Percentiles rank a stretch among this genome's conserved stretches.
These are phyloP conservation scores for Apostichopus leukothele DNA, from an alignment of 53 echinoderm and acorn worm species.

Conservation along the genomic window DNA sequence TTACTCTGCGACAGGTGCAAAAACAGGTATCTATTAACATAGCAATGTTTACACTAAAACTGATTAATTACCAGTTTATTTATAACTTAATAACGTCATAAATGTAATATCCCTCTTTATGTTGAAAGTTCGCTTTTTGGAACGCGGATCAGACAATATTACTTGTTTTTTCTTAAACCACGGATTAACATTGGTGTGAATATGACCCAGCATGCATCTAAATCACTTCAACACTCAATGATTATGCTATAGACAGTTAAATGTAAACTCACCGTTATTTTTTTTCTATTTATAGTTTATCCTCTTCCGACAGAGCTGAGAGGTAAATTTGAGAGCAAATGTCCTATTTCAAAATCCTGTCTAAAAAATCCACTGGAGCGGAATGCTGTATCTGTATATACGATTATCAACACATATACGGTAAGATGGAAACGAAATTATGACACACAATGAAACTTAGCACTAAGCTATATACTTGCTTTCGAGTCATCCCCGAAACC, in stretches of 20 bases:
- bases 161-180: too few relatives aligned
- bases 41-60: background rate
- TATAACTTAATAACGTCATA: background rate
- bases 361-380: background rate
- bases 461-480: background rate
- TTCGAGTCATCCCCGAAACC: background rate
- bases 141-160: too few relatives aligned
- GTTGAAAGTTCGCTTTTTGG: too few relatives aligned
- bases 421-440: too few relatives aligned
- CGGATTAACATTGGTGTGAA: too few relatives aligned
- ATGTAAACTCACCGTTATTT: background rate
- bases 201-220: too few relatives aligned
- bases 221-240: too few relatives aligned
- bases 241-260: background rate
- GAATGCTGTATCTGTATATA: too few relatives aligned
- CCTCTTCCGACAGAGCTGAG: background rate
- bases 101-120: too few relatives aligned
- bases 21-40: background rate
- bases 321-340: background rate
- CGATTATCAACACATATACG: too few relatives aligned
- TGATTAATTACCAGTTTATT: background rate
- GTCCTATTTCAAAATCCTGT: background rate
- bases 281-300: background rate
- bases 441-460: background rate
- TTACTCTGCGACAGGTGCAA: background rate